Evolutionary conservation across 2,888 invertebrate genomes (phyloP).

Genomic region (Eupithecia dodoneata): DNA sequence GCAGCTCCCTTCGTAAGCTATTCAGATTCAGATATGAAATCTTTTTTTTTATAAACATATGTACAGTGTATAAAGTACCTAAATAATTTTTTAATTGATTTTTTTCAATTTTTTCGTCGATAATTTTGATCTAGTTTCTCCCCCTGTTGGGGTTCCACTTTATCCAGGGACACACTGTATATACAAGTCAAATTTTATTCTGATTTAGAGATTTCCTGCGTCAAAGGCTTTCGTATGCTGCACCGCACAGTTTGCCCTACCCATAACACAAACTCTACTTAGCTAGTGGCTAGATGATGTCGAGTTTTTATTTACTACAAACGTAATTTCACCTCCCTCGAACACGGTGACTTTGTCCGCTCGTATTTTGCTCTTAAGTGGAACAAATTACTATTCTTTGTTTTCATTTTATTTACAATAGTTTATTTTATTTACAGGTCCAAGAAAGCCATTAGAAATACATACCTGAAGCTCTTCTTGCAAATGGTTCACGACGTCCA

Average conservation of each 20-base stretch:
- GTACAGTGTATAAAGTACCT: too few species aligned
- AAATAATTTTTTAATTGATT: too few species aligned
- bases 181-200: too few species aligned
- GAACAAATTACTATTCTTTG: neutral
- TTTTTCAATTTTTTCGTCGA: too few species aligned
- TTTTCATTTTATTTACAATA: neutral
- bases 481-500: slow-evolving; percentile 87
- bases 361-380: neutral
- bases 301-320: too few species aligned
- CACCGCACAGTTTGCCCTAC: neutral
- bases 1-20: neutral
- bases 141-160: too few species aligned
- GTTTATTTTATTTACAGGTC: neutral
- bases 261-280: too few species aligned
- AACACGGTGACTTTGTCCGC: neutral
- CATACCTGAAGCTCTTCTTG: slow-evolving; percentile 90
- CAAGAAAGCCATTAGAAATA: slow-evolving; percentile 27
- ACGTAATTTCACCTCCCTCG: too few species aligned
- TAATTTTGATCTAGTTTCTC: too few species aligned
- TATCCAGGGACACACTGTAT: too few species aligned
- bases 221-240: neutral
- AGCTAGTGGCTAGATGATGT: too few species aligned
- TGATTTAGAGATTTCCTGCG: neutral
- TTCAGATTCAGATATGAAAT: neutral
- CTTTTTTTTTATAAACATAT: too few species aligned